A percentile compares a stretch with the other conserved stretches of the same genome.
These are phyloP conservation scores for Bradynema listronoti DNA, from an alignment of 1,140 invertebrate species.

Conservation along the genomic window DNA sequence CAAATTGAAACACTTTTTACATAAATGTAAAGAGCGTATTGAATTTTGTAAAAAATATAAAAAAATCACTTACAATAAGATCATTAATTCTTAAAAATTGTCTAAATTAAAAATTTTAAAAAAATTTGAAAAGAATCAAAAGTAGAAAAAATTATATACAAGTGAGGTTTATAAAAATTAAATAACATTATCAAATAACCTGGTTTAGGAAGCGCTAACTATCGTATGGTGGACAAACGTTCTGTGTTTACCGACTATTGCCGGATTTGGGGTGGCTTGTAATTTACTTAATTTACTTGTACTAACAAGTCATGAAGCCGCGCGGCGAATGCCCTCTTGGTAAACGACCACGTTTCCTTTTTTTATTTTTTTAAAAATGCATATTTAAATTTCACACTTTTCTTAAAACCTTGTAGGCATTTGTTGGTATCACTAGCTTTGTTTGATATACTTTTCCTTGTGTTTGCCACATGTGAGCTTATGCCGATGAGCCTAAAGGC, in stretches of 20 bases:
- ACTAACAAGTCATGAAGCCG: conserved; percentile 45
- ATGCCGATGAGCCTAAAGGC: conserved; percentile 13
- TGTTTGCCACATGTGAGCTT: conserved; percentile 38
- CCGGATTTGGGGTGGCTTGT: conserved; percentile 32
- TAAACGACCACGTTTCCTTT: conserved; percentile 21
- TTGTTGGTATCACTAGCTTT: conserved; percentile 49
- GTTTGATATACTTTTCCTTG: conserved; percentile 51
- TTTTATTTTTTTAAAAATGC: background rate
- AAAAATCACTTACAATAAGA: too few species aligned
- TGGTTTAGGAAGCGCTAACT: conserved; percentile 38
- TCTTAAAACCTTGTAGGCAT: conserved; percentile 45
- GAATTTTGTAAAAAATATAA: too few species aligned
- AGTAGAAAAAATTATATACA: too few species aligned
- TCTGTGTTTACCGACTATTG: conserved; percentile 9
- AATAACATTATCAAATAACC: too few species aligned
- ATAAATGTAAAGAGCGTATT: too few species aligned
- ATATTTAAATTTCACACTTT: conserved; percentile 7
- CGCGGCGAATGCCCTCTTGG: conserved; percentile 53
- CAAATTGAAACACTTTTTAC: too few species aligned
- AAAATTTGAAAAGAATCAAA: too few species aligned
- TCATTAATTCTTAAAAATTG: too few species aligned
- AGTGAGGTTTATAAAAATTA: too few species aligned
- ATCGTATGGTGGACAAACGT: conserved; percentile 57
- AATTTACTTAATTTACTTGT: conserved; percentile 54
- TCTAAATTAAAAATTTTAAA: too few species aligned